phyloP scores from a whole-genome alignment of 2,113 vertebrate species.

The Isurus oxyrinchus region DNA sequence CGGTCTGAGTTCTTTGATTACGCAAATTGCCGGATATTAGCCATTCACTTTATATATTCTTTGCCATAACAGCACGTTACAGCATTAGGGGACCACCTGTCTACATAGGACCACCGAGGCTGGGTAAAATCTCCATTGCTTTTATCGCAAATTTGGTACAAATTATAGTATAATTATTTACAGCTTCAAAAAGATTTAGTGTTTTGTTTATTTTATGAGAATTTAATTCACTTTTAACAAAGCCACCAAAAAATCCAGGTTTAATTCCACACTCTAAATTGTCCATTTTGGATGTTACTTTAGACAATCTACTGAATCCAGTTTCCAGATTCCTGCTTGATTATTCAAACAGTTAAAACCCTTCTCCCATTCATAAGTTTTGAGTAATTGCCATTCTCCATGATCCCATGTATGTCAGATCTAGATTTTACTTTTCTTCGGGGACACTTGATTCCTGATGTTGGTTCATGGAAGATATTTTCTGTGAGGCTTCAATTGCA shows the following conservation, averaged over 20 bases:
- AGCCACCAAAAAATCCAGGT: not conserved
- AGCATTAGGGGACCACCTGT: not conserved
- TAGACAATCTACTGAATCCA: not conserved
- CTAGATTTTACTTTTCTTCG: not conserved
- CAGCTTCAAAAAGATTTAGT: not conserved
- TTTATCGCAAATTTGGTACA: not conserved
- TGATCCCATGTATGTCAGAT: not conserved
- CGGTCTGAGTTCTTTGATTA: not conserved
- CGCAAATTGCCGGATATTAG: not conserved
- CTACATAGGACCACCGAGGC: not conserved
- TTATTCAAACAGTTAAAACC: not conserved
- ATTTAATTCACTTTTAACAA: not conserved
- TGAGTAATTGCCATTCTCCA: not conserved
- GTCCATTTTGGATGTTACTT: too few species aligned
- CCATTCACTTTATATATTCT: not conserved
- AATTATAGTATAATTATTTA: constrained; percentile 3
- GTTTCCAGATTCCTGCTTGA: not conserved
- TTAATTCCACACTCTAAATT: not conserved
- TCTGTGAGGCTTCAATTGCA: not conserved
- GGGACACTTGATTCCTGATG: not conserved
- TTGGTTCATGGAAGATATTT: not conserved
- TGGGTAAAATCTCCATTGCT: not conserved
- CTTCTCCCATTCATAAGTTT: not conserved
- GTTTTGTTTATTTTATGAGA: not conserved
- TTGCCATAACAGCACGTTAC: not conserved